phyloP scores from a whole-genome alignment of 1,140 invertebrate species.

The Drosophila rufa region DNA sequence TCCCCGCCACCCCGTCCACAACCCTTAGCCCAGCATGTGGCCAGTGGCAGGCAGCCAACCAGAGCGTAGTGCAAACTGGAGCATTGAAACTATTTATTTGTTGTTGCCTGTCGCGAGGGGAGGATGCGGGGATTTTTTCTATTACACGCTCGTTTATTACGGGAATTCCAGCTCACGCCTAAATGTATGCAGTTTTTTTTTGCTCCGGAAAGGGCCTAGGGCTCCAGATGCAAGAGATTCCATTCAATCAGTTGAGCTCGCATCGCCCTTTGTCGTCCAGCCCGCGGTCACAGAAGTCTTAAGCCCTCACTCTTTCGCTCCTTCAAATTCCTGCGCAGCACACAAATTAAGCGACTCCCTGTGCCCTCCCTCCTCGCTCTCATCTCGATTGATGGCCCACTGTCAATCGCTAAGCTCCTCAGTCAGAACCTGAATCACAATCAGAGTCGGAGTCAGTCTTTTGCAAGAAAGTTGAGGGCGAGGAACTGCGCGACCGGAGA shows the following conservation, averaged over 20 bases:
- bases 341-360: constrained; percentile 66
- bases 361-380: constrained; percentile 5
- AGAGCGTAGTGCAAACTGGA: constrained; percentile 77
- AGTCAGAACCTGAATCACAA: constrained; percentile 69
- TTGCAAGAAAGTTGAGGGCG: constrained; percentile 61
- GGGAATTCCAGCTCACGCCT: constrained; percentile 67
- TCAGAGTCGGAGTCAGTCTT: constrained; percentile 73
- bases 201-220: neutral
- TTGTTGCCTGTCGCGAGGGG: constrained; percentile 3
- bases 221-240: constrained; percentile 18
- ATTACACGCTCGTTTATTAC: constrained; percentile 82
- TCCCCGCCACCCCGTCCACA: constrained; percentile 8
- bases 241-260: constrained; percentile 25
- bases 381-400: constrained; percentile 68
- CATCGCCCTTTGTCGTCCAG: constrained; percentile 7
- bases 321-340: constrained; percentile 54
- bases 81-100: constrained; percentile 83
- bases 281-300: constrained; percentile 29
- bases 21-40: constrained; percentile 43
- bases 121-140: constrained; percentile 57
- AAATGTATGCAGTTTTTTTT: constrained; percentile 55
- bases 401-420: constrained; percentile 74
- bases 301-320: constrained; percentile 6
- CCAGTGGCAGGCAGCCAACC: constrained; percentile 74
- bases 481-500: constrained; percentile 22